Percentiles rank a stretch among this genome's conserved stretches.
Evolutionary conservation across 2,797 vertebrate species (phyloP).

Genomic region (Bradypus variegatus): DNA sequence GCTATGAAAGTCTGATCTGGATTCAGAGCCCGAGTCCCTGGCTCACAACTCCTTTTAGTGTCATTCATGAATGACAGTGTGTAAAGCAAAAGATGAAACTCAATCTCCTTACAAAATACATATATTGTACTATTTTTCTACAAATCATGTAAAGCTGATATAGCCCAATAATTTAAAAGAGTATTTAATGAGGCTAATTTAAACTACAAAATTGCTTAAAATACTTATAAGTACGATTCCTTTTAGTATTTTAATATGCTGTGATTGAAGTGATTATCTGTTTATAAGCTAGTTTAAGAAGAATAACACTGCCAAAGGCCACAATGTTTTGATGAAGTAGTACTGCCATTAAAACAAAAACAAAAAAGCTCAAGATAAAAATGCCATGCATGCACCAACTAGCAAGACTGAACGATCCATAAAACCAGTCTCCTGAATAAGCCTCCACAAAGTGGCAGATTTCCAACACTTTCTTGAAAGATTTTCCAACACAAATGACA

Average conservation of each 20-base stretch:
- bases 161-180: slow-evolving; percentile 42
- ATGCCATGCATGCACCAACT: slow-evolving; percentile 43
- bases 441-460: slow-evolving; percentile 55
- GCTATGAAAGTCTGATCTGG: neutral
- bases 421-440: slow-evolving; percentile 47
- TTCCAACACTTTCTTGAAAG: slow-evolving; percentile 47
- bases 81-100: neutral
- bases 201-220: slow-evolving; percentile 58
- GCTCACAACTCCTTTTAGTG: neutral
- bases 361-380: slow-evolving; percentile 26
- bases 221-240: slow-evolving; percentile 58
- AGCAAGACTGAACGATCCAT: slow-evolving; percentile 48
- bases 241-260: slow-evolving; percentile 58
- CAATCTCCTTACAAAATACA: neutral
- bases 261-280: slow-evolving; percentile 61
- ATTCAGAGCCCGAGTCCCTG: neutral
- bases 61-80: neutral
- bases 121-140: neutral
- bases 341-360: slow-evolving; percentile 48
- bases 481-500: slow-evolving; percentile 49
- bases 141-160: neutral
- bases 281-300: slow-evolving; percentile 61
- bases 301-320: slow-evolving; percentile 65
- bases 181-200: slow-evolving; percentile 65
- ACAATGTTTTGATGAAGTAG: slow-evolving; percentile 28